Percentiles rank a stretch among this genome's conserved stretches.
Conservation (phyloP, 1,140 invertebrate genomes). For the Drosophila busckii region DNA sequence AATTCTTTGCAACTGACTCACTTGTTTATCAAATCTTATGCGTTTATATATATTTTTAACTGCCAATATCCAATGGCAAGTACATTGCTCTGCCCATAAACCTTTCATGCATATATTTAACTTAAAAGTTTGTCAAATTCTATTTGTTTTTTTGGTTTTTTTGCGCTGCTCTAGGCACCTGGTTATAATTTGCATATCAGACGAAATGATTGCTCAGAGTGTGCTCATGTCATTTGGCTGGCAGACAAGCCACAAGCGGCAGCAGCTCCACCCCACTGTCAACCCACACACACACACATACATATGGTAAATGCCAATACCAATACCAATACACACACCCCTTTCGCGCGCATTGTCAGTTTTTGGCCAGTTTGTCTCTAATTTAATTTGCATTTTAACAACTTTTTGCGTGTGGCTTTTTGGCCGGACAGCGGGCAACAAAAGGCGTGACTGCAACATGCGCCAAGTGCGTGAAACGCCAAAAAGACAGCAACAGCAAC, state of each 20-base stretch:
- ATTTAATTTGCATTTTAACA: constrained; percentile 78
- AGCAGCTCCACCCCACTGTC: constrained; percentile 27
- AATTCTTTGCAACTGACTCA: no score
- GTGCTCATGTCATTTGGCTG: constrained; percentile 39
- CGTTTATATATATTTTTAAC: no score
- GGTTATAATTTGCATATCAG: no score
- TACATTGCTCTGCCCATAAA: no score
- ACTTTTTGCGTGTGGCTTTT: constrained; percentile 71
- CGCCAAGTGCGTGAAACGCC: constrained; percentile 73
- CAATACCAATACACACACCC: constrained; percentile 9
- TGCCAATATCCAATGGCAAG: no score
- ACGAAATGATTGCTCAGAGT: constrained; percentile 36
- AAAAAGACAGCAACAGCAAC: constrained; percentile 71
- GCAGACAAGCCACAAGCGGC: constrained; percentile 20
- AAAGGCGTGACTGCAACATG: constrained; percentile 75
- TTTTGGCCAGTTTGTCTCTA: constrained; percentile 64
- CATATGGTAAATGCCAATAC: constrained; percentile 1
- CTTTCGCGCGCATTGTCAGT: constrained; percentile 18
- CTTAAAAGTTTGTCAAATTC: no score
- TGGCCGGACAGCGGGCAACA: constrained; percentile 49
- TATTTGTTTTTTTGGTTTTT: no score
- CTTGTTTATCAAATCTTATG: no score
- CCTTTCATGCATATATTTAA: no score
- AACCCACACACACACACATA: constrained; percentile 32
- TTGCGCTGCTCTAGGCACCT: no score